phyloP scores from a whole-genome alignment of 1,140 invertebrate species.

The Nilaparvata lugens region DNA sequence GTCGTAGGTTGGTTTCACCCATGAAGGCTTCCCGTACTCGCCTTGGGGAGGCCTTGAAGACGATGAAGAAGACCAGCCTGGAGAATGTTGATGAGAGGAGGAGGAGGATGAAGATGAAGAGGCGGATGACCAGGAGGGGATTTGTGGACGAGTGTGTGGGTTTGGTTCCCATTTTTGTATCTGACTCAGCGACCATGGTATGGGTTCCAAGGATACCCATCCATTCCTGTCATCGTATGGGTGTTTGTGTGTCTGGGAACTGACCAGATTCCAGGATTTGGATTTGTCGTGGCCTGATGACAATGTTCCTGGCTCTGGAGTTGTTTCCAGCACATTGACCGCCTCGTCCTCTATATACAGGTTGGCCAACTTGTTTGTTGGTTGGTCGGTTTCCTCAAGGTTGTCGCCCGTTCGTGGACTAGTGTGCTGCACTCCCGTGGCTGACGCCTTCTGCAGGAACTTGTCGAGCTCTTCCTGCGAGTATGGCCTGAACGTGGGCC shows the following conservation, averaged over 20 bases:
- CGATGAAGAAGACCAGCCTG: not conserved
- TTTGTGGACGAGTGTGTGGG: constrained; percentile 29
- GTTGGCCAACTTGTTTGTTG: constrained; percentile 23
- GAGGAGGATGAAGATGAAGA: not conserved
- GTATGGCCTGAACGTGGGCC: constrained; percentile 28
- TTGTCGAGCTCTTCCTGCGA: constrained; percentile 28
- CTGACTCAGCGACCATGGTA: constrained; percentile 69
- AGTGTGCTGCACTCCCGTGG: constrained; percentile 11
- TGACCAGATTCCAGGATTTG: constrained; percentile 33
- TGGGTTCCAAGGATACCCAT: constrained; percentile 65
- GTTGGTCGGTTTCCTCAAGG: constrained; percentile 2
- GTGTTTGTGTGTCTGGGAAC: constrained; percentile 39
- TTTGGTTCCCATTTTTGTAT: constrained; percentile 63
- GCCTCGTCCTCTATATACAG: constrained; percentile 24
- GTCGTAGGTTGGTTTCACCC: constrained; percentile 29
- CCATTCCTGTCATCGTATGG: constrained; percentile 58
- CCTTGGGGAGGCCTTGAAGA: not conserved
- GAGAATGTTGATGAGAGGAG: not conserved
- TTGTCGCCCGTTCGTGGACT: not conserved
- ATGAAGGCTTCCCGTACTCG: constrained; percentile 23
- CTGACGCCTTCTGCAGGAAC: constrained; percentile 25
- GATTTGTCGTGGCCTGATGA: constrained; percentile 25
- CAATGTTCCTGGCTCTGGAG: not conserved
- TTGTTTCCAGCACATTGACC: constrained; percentile 22
- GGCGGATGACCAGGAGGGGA: constrained; percentile 12